Evolutionary conservation across 2,797 vertebrate species (phyloP).

Genomic region (Zalophus californianus): DNA sequence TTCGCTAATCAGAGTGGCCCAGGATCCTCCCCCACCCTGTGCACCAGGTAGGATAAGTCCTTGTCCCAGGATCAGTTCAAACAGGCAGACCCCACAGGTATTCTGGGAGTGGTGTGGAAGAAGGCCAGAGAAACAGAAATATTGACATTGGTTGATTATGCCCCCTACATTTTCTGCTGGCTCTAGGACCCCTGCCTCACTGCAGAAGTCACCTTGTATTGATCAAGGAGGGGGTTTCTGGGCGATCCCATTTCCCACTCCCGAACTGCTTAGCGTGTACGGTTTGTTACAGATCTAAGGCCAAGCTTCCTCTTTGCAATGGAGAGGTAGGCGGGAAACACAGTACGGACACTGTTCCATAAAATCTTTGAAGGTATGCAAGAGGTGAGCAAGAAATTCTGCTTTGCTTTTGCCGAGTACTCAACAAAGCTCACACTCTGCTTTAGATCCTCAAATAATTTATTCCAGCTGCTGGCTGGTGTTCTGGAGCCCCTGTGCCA

Average conservation of each 20-base stretch:
- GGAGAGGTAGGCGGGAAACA: neutral
- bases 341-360: neutral
- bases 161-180: neutral
- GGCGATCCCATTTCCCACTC: neutral
- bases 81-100: neutral
- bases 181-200: no score
- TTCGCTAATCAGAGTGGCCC: neutral
- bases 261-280: neutral
- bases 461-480: neutral
- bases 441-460: no score
- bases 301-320: neutral
- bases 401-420: neutral
- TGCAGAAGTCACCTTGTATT: neutral
- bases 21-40: no score
- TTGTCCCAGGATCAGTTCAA: neutral
- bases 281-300: fast-evolving
- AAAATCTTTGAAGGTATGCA: neutral
- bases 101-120: fast-evolving
- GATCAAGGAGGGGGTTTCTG: neutral
- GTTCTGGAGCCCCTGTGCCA: fast-evolving
- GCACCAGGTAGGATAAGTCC: neutral
- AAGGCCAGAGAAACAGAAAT: neutral
- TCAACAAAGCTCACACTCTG: neutral
- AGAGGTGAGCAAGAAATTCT: neutral
- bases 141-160: fast-evolving